These are phyloP conservation scores for Gobiocypris rarus DNA, from an alignment of 2,113 vertebrate species.

Conservation along the genomic window DNA sequence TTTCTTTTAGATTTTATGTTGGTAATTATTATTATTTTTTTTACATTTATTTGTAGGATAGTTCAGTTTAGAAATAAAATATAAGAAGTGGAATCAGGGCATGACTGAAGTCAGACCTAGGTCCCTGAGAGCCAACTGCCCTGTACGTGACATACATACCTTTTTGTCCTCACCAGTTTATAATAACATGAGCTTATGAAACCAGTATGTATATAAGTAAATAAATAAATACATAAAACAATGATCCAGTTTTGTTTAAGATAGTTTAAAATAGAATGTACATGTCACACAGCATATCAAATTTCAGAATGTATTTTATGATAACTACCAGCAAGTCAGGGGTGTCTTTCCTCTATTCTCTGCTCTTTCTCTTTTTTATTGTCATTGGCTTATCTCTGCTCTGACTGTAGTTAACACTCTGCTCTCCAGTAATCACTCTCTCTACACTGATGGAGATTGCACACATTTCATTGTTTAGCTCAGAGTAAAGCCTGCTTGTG, in stretches of 20 bases:
- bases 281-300: neutral
- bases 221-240: neutral
- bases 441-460: constrained; percentile 6
- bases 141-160: neutral
- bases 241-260: neutral
- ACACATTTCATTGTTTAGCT: constrained; percentile 1
- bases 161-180: neutral
- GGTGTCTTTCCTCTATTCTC: neutral
- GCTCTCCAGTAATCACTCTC: constrained; percentile 1
- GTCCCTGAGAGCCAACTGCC: neutral
- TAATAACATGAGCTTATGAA: neutral
- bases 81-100: neutral
- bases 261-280: neutral
- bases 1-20: neutral
- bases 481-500: neutral
- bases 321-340: neutral
- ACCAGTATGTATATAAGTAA: neutral
- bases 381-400: constrained; percentile 35
- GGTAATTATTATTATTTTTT: too few relatives aligned
- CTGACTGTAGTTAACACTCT: constrained; percentile 35
- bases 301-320: neutral
- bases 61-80: neutral
- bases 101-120: neutral
- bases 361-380: constrained; percentile 32
- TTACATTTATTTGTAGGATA: too few relatives aligned